Evolutionary conservation across 2,888 invertebrate genomes (phyloP), one percentile per base, ranked within the genome.

Genomic region (Dascillus cervinus): DNA sequence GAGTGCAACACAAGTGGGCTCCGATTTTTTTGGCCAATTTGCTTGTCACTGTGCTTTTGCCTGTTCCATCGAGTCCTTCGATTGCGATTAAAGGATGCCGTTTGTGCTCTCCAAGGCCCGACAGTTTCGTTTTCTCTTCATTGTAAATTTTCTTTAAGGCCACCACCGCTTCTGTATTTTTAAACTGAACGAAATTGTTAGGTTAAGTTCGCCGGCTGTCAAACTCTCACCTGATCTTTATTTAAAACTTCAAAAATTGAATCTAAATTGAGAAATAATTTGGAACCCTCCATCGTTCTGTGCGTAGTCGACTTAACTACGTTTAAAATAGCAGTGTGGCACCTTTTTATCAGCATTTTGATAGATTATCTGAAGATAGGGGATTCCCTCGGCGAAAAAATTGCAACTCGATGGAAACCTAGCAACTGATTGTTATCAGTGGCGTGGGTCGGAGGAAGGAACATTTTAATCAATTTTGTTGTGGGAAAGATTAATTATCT

Each of bases 31-130:
- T 53, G 1, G 63, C 52, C 13, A 69, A 44, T 5, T 48, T 46
- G 32, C 48, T 56, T 4, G 56, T 55, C n/a, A 60, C 49, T 4
- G 63, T 62, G 2, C 64, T 59, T 52, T 70, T 70, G 66, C 69
- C 68, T 44, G 60, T 61, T 9, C 66, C 67, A 55, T 69, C 68
- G 4, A 69, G 50, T 2, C 69, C 69, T 58, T 69, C 69, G 10
- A 69, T 44, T 3, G 67, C 61, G 29, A 69, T 60, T 17, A 68
- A 55, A 2, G 66, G 65, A 44, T 62, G 50, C 28, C 48, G 51
- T 37, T 55, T 56, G 13, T 20, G 11, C 22, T 35, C 12, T 5
- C 4, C 15, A 11, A 10, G 15, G 24, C 6, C 26, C 37, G 32
- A 8, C 39, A 24, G 17, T 13, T 20, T 23, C 37, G 34, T 14